A percentile compares a stretch with the other conserved stretches of the same genome.
Evolutionary conservation across 2,113 vertebrate species (phyloP).

Genomic region (Glaucomys volans): DNA sequence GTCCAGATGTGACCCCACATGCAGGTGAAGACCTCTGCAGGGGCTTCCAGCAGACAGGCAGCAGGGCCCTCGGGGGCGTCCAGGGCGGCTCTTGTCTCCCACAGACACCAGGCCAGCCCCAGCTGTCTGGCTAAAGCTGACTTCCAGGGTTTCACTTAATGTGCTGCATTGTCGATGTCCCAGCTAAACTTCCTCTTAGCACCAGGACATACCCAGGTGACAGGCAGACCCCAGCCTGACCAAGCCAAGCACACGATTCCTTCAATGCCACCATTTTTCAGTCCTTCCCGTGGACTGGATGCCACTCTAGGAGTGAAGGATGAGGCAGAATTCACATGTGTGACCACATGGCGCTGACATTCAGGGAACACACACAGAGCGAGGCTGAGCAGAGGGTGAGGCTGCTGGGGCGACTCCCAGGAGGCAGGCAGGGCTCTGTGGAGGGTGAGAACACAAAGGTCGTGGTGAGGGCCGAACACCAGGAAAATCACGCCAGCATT

Average conservation of each 20-base stretch:
- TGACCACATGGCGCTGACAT: neutral
- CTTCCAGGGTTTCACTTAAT: neutral
- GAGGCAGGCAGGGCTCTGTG: too few relatives aligned
- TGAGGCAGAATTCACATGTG: neutral
- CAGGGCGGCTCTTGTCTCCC: rapidly evolving
- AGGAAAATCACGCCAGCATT: neutral
- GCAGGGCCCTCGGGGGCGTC: neutral
- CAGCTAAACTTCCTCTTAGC: neutral
- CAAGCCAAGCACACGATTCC: neutral
- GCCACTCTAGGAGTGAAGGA: neutral
- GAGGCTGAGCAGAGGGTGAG: neutral
- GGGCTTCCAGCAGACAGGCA: neutral
- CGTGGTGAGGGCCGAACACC: too few relatives aligned
- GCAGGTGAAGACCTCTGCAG: neutral
- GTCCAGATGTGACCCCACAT: neutral
- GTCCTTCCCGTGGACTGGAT: rapidly evolving
- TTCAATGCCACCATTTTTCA: too few relatives aligned
- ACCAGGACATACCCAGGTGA: rapidly evolving
- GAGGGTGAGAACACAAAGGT: neutral
- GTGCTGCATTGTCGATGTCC: neutral
- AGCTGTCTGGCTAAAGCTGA: too few relatives aligned
- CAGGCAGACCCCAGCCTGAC: neutral
- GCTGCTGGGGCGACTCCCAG: too few relatives aligned
- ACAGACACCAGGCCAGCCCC: too few relatives aligned
- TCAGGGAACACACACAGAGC: neutral